Evolutionary conservation across 2,113 vertebrate genomes (phyloP).

Genomic region (Seriola rivoliana): DNA sequence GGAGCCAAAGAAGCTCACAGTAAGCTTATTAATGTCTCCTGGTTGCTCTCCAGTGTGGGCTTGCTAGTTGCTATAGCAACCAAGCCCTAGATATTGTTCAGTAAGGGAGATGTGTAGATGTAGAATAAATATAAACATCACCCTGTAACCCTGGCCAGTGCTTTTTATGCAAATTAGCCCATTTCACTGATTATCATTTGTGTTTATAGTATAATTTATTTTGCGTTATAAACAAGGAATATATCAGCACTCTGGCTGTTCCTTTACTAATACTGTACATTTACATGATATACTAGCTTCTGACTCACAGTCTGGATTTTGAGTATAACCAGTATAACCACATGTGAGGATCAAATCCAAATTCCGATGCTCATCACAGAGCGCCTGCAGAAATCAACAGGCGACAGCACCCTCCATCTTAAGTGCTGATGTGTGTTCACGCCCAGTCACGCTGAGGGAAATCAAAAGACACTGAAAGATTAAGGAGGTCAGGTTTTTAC

Average conservation of each 20-base stretch:
- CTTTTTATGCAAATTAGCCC: slow-evolving; percentile 28
- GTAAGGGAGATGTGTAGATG: slow-evolving; percentile 44
- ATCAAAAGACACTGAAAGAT: slow-evolving; percentile 73
- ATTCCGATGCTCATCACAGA: slow-evolving; percentile 21
- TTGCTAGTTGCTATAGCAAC: slow-evolving; percentile 84
- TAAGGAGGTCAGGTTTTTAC: slow-evolving; percentile 74
- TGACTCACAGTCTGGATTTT: neutral
- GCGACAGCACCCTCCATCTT: slow-evolving; percentile 29
- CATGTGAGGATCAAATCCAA: slow-evolving; percentile 1
- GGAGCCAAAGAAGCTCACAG: slow-evolving; percentile 74
- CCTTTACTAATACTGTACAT: neutral
- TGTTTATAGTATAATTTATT: neutral
- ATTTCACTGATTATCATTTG: neutral
- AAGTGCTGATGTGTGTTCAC: slow-evolving; percentile 66
- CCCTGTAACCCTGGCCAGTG: slow-evolving; percentile 20
- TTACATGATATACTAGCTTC: neutral
- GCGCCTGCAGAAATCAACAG: slow-evolving; percentile 59
- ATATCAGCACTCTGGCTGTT: neutral
- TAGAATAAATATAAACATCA: slow-evolving; percentile 65
- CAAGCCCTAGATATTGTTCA: slow-evolving; percentile 60
- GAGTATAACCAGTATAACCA: neutral
- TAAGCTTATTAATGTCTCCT: slow-evolving; percentile 79
- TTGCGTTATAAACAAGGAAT: neutral
- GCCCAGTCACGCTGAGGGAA: slow-evolving; percentile 70
- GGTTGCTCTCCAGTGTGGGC: slow-evolving; percentile 70